Conservation (phyloP, 2,113 vertebrate genomes). For the Zosterops borbonicus region DNA sequence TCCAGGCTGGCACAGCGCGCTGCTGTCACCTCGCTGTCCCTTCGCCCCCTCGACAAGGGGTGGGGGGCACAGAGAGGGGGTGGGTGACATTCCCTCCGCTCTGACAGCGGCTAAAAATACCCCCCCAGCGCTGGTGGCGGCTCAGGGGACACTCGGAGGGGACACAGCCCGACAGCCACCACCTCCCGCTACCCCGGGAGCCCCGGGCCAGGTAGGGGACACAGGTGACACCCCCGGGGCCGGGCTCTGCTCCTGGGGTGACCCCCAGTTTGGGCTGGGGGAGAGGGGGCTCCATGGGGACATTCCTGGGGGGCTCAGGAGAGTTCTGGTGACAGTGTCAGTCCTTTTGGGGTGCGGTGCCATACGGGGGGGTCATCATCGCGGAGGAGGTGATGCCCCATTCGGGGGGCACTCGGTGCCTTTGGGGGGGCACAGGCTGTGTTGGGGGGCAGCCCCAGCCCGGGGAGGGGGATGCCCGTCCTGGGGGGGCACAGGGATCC, state of each 20-base stretch:
- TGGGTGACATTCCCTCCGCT: not conserved
- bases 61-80: not conserved
- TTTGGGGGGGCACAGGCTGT: no score
- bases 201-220: not conserved
- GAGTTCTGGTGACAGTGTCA: not conserved
- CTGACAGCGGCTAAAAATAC: not conserved
- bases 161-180: not conserved
- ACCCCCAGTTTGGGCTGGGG: not conserved
- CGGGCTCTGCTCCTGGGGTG: not conserved
- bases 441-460: no score
- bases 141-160: not conserved
- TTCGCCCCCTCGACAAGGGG: not conserved
- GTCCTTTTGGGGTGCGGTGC: not conserved
- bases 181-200: not conserved
- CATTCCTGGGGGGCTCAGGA: not conserved
- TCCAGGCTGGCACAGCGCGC: not conserved
- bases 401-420: no score
- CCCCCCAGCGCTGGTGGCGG: not conserved
- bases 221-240: not conserved
- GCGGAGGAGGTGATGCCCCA: no score
- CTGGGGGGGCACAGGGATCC: no score
- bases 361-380: no score
- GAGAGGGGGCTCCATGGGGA: not conserved
- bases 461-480: no score
- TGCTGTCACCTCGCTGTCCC: not conserved